These are phyloP conservation scores for Autographa pulchrina DNA, from an alignment of 2,888 invertebrate species.

Conservation along the genomic window DNA sequence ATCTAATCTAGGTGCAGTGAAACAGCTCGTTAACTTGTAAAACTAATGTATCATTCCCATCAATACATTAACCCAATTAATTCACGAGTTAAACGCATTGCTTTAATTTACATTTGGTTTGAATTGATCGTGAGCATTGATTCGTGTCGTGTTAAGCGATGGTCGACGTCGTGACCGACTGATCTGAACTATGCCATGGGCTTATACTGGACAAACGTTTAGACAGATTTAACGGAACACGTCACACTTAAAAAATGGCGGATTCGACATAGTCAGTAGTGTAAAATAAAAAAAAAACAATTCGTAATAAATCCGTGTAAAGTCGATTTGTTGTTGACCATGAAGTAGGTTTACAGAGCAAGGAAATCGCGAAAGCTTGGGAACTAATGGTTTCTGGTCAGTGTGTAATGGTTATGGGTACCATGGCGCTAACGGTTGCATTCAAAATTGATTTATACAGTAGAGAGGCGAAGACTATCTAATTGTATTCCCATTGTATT, in stretches of 20 bases:
- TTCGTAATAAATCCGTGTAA: conserved; percentile 49
- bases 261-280: conserved; percentile 56
- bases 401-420: conserved; percentile 43
- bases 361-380: conserved; percentile 56
- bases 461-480: conserved; percentile 45
- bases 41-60: conserved; percentile 53
- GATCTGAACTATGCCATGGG: conserved; percentile 67
- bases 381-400: conserved; percentile 33
- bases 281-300: conserved; percentile 59
- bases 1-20: conserved; percentile 26
- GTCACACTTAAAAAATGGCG: conserved; percentile 57
- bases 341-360: conserved; percentile 52
- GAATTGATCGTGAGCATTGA: conserved; percentile 70
- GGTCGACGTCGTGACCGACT: conserved; percentile 70
- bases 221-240: conserved; percentile 68
- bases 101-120: conserved; percentile 49
- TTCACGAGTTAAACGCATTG: conserved; percentile 46
- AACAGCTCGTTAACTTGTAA: conserved; percentile 48
- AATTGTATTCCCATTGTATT: conserved; percentile 56
- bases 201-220: conserved; percentile 47
- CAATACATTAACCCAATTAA: conserved; percentile 62
- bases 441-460: conserved; percentile 40
- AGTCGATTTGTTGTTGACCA: conserved; percentile 38
- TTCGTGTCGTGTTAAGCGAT: conserved; percentile 69
- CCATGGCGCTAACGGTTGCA: conserved; percentile 40